Conservation (phyloP, 2,797 vertebrate species). For the Kryptopterus vitreolus region DNA sequence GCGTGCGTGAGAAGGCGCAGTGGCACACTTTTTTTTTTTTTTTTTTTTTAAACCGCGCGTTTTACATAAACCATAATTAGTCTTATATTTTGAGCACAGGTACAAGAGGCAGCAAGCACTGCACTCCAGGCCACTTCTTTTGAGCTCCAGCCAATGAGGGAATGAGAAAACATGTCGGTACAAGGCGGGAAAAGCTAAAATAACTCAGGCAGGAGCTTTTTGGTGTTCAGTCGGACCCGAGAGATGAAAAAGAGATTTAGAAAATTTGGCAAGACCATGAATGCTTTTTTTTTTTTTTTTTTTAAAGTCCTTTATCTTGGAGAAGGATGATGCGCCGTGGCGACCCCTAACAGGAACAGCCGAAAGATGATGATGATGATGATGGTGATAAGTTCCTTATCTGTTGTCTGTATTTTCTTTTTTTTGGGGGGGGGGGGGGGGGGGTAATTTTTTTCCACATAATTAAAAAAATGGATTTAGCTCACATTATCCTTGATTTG, state of each 20-base stretch:
- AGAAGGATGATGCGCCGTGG: too few relatives aligned
- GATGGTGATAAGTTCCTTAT: too few relatives aligned
- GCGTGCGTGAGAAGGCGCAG: background rate
- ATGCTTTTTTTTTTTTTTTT: too few relatives aligned
- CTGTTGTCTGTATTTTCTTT: background rate
- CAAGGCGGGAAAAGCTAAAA: background rate
- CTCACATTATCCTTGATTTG: background rate
- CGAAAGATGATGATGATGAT: too few relatives aligned
- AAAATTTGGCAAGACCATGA: background rate
- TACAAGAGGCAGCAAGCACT: background rate
- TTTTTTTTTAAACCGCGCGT: background rate
- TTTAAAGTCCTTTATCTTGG: too few relatives aligned
- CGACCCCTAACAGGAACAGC: too few relatives aligned
- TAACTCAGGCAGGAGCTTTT: background rate
- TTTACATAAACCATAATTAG: constrained; percentile 4
- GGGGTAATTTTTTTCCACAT: background rate
- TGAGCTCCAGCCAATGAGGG: background rate
- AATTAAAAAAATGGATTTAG: background rate
- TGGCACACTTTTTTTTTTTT: background rate
- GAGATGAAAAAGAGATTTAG: background rate
- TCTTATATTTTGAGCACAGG: background rate
- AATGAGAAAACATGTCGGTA: background rate
- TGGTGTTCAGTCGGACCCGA: constrained; percentile 5
- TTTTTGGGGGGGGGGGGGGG: too few relatives aligned
- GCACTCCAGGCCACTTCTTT: background rate